These are phyloP conservation scores for Andrena praecox DNA, from an alignment of 2,888 invertebrate genomes.

Conservation along the genomic window DNA sequence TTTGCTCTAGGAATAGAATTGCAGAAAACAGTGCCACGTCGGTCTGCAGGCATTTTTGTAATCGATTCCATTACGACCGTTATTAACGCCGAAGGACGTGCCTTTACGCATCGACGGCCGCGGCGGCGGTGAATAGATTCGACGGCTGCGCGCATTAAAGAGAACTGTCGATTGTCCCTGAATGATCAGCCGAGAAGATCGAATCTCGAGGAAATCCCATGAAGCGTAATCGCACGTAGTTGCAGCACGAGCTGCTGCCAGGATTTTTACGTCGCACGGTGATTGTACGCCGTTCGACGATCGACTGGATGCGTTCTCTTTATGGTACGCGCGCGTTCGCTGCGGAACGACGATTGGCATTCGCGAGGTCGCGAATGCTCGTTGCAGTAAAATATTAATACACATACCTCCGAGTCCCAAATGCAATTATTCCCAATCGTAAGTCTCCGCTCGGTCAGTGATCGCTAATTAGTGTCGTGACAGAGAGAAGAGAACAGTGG, in stretches of 20 bases:
- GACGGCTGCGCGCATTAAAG: conserved; percentile 32
- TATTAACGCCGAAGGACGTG: conserved; percentile 70
- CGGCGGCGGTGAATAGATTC: conserved; percentile 23
- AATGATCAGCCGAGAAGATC: conserved; percentile 64
- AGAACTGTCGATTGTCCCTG: conserved; percentile 72
- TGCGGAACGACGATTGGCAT: conserved; percentile 22
- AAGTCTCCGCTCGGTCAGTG: no score
- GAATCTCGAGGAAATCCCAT: conserved; percentile 64
- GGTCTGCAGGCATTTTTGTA: conserved; percentile 36
- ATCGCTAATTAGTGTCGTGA: no score
- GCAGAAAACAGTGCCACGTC: conserved; percentile 28
- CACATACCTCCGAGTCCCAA: no score
- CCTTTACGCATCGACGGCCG: conserved; percentile 68
- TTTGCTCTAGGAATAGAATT: not conserved
- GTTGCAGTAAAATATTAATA: conserved; percentile 10
- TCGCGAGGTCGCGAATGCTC: conserved; percentile 28
- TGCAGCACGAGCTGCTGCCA: not conserved
- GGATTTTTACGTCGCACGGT: conserved; percentile 11
- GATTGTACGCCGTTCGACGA: conserved; percentile 49
- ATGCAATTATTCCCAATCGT: no score
- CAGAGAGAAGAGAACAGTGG: no score
- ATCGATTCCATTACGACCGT: conserved; percentile 48
- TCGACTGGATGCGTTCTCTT: conserved; percentile 58
- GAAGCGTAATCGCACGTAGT: conserved; percentile 47
- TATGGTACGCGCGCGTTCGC: conserved; percentile 40